Conservation (phyloP, 2,113 vertebrate species). For the Alouatta palliata region DNA sequence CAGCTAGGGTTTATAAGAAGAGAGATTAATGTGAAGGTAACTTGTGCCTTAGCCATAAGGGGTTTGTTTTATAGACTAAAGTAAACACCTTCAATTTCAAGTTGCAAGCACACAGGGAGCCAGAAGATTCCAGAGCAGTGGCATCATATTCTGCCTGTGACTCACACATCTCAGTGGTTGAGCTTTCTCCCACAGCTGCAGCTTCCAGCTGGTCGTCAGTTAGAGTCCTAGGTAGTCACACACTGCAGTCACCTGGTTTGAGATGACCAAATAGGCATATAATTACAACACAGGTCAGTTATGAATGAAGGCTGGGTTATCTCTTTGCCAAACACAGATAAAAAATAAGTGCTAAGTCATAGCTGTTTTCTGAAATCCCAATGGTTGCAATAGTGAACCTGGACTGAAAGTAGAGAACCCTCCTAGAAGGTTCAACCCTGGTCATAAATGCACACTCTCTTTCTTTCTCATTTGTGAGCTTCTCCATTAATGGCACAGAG, state of each 20-base stretch:
- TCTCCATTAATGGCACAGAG: background rate
- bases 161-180: constrained; percentile 60
- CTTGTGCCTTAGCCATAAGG: constrained; percentile 65
- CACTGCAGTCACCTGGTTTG: constrained; percentile 52
- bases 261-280: constrained; percentile 25
- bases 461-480: background rate
- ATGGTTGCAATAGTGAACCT: background rate
- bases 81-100: constrained; percentile 81
- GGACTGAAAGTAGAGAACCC: background rate
- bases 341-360: constrained; percentile 61
- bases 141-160: constrained; percentile 68
- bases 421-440: background rate
- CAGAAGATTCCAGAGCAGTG: constrained; percentile 71
- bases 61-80: constrained; percentile 77
- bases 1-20: constrained; percentile 69
- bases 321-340: constrained; percentile 53
- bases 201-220: constrained; percentile 56
- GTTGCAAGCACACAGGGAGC: constrained; percentile 68
- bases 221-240: constrained; percentile 43
- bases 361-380: constrained; percentile 31
- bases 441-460: background rate
- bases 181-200: constrained; percentile 37
- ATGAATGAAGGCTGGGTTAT: constrained; percentile 41
- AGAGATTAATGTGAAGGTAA: constrained; percentile 72
- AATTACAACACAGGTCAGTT: constrained; percentile 31